These are phyloP conservation scores for Epistrophe eligans DNA, from an alignment of 2,888 invertebrate species.

Conservation along the genomic window DNA sequence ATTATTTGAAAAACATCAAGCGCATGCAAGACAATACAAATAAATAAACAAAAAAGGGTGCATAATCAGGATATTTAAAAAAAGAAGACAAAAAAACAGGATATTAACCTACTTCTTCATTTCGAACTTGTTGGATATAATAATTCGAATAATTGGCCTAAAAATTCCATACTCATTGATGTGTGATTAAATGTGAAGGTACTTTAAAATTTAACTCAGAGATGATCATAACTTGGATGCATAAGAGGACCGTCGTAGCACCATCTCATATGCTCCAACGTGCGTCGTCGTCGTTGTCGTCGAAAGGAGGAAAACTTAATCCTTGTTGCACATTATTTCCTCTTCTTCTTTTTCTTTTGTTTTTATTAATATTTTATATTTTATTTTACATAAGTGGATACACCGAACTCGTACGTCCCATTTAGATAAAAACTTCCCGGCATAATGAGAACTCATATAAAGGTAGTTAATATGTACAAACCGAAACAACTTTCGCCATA, in stretches of 20 bases:
- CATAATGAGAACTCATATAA: constrained; percentile 72
- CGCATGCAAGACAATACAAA: constrained; percentile 7
- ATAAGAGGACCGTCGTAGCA: not conserved
- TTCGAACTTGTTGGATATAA: not conserved
- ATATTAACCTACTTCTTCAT: not conserved
- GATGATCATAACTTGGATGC: not conserved
- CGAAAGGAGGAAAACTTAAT: constrained; percentile 26
- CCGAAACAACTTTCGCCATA: constrained; percentile 44
- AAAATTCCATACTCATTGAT: constrained; percentile 1
- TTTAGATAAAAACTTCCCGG: constrained; percentile 65
- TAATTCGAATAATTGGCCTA: not conserved
- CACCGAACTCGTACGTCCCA: constrained; percentile 64
- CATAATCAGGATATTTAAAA: constrained; percentile 1
- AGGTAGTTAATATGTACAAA: constrained; percentile 70
- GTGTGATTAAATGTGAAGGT: not conserved
- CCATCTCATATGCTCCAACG: not conserved
- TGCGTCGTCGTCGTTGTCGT: not conserved
- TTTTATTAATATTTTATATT: constrained; percentile 1
- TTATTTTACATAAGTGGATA: constrained; percentile 71
- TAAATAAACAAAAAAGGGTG: not conserved
- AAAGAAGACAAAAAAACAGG: not conserved
- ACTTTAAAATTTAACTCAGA: not conserved
- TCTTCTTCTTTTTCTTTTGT: not conserved
- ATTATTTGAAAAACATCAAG: not conserved
- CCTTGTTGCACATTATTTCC: constrained; percentile 56